Evolutionary conservation across 1,140 invertebrate genomes (phyloP).

Genomic region (Daktulosphaira vitifoliae): DNA sequence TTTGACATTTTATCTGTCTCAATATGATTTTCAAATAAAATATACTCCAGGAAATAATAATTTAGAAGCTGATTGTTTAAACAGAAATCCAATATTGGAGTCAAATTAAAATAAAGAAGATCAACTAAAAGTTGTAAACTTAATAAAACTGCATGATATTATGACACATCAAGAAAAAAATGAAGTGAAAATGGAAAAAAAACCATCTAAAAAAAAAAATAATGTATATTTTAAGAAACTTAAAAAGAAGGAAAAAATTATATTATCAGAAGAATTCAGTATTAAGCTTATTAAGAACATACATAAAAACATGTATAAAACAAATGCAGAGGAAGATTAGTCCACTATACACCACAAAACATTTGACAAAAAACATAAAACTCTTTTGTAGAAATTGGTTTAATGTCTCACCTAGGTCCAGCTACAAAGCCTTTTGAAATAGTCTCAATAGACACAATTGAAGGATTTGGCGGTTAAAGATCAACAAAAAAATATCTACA

Average conservation of each 20-base stretch:
- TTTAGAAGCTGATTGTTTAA: slow-evolving; percentile 37
- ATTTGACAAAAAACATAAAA: slow-evolving; percentile 37
- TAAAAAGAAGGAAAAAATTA: slow-evolving; percentile 38
- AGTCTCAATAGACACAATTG: slow-evolving; percentile 39
- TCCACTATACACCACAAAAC: slow-evolving; percentile 37
- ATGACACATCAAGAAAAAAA: slow-evolving; percentile 36
- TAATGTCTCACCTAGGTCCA: slow-evolving; percentile 41
- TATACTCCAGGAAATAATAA: slow-evolving; percentile 38
- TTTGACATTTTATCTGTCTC: too few species aligned
- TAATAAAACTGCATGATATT: slow-evolving; percentile 35
- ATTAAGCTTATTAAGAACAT: slow-evolving; percentile 37
- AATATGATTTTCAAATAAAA: too few species aligned
- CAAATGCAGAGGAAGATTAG: slow-evolving; percentile 37
- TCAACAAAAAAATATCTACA: slow-evolving; percentile 39
- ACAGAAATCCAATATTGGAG: slow-evolving; percentile 38
- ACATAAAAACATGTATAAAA: slow-evolving; percentile 36
- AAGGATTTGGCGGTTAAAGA: slow-evolving; percentile 36
- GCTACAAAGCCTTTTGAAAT: too few species aligned
- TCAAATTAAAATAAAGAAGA: slow-evolving; percentile 35
- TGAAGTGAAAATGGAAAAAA: slow-evolving; percentile 21
- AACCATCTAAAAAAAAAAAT: neutral
- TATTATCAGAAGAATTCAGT: slow-evolving; percentile 35
- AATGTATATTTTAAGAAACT: slow-evolving; percentile 22
- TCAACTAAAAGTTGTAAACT: slow-evolving; percentile 36
- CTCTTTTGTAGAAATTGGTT: slow-evolving; percentile 39